A percentile compares a stretch with the other conserved stretches of the same genome.
Evolutionary conservation across 64 coral and sea anemone genomes (phyloP).

Genomic region (Pocillopora verrucosa): DNA sequence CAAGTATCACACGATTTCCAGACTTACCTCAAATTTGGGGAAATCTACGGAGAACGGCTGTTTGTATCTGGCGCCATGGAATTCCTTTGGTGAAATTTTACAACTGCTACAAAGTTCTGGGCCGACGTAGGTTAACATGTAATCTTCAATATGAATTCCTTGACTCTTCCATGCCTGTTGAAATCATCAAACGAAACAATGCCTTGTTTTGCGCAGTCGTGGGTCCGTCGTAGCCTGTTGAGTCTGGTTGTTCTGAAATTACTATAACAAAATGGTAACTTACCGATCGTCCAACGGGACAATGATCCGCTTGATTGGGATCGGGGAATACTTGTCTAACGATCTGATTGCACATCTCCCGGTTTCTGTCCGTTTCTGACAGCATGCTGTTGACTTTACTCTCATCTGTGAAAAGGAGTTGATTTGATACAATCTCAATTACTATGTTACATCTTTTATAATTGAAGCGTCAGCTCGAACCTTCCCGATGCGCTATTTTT

Average conservation of each 20-base stretch:
- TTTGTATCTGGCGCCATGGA: conserved; percentile 38
- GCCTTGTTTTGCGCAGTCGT: not conserved
- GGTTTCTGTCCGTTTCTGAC: conserved; percentile 14
- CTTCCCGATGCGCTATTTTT: too few relatives aligned
- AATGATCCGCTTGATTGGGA: not conserved
- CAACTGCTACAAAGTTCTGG: conserved; percentile 10
- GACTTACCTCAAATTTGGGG: conserved; percentile 37
- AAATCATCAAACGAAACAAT: not conserved
- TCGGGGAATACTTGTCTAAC: conserved; percentile 18
- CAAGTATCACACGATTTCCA: not conserved
- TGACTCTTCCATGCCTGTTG: conserved; percentile 26
- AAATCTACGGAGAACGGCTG: not conserved
- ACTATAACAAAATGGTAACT: not conserved
- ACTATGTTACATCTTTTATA: too few relatives aligned
- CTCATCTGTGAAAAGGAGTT: conserved; percentile 2
- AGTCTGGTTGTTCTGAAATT: too few relatives aligned
- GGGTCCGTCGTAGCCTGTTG: not conserved
- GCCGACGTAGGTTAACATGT: conserved; percentile 30
- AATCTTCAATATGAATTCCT: conserved; percentile 38
- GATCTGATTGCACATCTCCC: conserved; percentile 49
- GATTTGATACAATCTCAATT: not conserved
- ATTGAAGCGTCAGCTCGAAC: too few relatives aligned
- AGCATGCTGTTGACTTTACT: conserved; percentile 30
- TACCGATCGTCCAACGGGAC: conserved; percentile 3
- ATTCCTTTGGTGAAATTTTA: conserved; percentile 2